These are phyloP conservation scores for Epinephelus lanceolatus DNA, from an alignment of 2,113 vertebrate genomes.

Conservation along the genomic window DNA sequence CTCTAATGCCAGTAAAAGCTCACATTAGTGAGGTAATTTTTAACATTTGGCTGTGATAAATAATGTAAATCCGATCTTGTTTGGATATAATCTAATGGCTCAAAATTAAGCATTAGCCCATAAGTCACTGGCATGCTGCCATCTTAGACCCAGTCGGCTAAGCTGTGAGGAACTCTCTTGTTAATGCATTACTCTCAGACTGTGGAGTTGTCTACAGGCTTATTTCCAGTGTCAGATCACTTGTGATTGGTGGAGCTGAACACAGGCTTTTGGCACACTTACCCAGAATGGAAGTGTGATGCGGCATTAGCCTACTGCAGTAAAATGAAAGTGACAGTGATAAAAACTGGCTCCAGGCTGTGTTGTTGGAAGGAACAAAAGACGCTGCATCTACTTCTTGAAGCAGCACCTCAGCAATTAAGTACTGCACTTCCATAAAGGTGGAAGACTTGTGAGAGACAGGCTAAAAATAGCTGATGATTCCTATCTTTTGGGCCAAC, in stretches of 20 bases:
- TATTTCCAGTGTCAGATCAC: conserved; percentile 39
- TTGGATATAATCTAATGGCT: conserved; percentile 69
- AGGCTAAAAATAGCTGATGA: neutral
- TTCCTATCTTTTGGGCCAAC: neutral
- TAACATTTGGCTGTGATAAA: conserved; percentile 47
- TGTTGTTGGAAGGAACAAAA: conserved; percentile 13
- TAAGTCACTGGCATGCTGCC: conserved; percentile 57
- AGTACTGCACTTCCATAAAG: neutral
- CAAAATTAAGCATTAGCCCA: conserved; percentile 47
- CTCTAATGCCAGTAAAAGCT: conserved; percentile 43
- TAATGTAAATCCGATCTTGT: conserved; percentile 66
- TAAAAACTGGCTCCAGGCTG: neutral
- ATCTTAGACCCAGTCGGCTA: conserved; percentile 41
- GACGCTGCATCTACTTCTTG: neutral
- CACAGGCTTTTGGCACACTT: conserved; percentile 23
- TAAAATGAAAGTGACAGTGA: conserved; percentile 22
- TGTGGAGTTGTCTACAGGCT: conserved; percentile 48
- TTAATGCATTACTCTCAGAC: conserved; percentile 56
- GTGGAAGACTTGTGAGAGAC: neutral
- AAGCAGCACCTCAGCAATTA: neutral
- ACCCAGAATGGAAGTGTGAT: conserved; percentile 31
- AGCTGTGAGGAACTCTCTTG: conserved; percentile 51
- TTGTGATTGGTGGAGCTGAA: conserved; percentile 29
- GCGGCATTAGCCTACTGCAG: conserved; percentile 13
- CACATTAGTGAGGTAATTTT: conserved; percentile 53